Evolutionary conservation across 2,113 vertebrate species (phyloP).

Genomic region (Prinia subflava): DNA sequence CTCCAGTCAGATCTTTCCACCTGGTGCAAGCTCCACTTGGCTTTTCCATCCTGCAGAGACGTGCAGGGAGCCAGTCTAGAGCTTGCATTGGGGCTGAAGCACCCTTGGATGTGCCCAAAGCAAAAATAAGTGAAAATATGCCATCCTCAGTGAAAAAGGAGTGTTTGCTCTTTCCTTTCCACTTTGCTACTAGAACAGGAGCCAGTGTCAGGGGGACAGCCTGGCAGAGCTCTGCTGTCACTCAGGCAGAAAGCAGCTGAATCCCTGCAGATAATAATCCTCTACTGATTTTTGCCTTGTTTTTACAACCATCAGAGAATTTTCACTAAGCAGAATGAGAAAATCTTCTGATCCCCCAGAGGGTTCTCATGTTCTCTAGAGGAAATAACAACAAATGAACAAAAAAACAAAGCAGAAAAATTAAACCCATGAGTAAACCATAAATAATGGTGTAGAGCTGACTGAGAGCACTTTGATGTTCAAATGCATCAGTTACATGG

Average conservation of each 20-base stretch:
- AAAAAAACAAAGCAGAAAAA: constrained; percentile 32
- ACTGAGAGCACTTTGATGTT: constrained; percentile 45
- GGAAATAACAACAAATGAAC: constrained; percentile 9
- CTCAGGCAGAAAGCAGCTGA: background rate
- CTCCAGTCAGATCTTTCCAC: background rate
- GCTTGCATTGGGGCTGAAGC: background rate
- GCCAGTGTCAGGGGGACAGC: background rate
- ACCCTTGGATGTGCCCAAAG: background rate
- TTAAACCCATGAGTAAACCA: constrained; percentile 32
- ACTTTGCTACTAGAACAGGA: background rate
- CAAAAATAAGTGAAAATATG: background rate
- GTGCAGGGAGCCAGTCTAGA: background rate
- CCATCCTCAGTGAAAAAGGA: background rate
- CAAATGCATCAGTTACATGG: background rate
- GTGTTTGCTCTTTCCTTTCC: background rate
- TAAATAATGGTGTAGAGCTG: constrained; percentile 25
- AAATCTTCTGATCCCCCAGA: constrained; percentile 21
- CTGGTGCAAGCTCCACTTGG: background rate
- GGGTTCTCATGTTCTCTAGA: background rate
- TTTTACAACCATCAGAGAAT: constrained; percentile 10
- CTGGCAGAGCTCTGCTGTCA: background rate
- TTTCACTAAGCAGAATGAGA: constrained; percentile 10
- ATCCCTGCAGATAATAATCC: background rate
- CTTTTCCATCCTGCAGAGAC: background rate
- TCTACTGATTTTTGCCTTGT: constrained; percentile 12